These are phyloP conservation scores for Nomada goodeniana DNA, from an alignment of 2,888 invertebrate genomes.

Conservation along the genomic window DNA sequence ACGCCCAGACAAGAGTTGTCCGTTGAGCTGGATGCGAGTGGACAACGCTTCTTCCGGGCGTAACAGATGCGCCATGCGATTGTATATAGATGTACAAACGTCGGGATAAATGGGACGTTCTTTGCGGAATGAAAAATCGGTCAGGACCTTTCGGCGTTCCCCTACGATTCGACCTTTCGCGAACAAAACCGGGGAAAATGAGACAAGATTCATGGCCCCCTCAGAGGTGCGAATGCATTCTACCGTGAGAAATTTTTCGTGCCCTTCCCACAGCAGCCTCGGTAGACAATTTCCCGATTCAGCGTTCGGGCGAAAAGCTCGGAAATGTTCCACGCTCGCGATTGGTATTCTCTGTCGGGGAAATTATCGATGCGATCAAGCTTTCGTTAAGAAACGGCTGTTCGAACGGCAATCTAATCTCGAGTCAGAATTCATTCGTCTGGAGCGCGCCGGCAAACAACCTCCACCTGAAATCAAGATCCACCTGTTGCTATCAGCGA, in stretches of 20 bases:
- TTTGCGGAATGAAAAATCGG: constrained; percentile 62
- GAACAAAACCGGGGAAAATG: constrained; percentile 53
- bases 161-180: constrained; percentile 10
- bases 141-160: constrained; percentile 52
- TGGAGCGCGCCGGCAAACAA: constrained; percentile 53
- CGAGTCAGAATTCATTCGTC: constrained; percentile 50
- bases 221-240: constrained; percentile 4
- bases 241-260: constrained; percentile 55
- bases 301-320: not conserved
- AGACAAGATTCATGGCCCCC: not conserved
- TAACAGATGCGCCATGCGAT: constrained; percentile 64
- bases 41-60: constrained; percentile 31
- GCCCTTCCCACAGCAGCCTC: not conserved
- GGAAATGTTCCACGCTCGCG: not conserved
- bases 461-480: constrained; percentile 49
- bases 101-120: constrained; percentile 61
- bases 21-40: not conserved
- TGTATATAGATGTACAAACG: constrained; percentile 23
- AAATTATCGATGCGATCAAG: constrained; percentile 20
- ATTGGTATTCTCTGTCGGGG: not conserved
- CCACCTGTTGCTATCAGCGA: constrained; percentile 65
- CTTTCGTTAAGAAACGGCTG: constrained; percentile 41
- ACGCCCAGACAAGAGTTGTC: not conserved
- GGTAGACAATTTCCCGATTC: not conserved
- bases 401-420: constrained; percentile 68